Percentiles rank a stretch among this genome's conserved stretches.
Conservation (phyloP, 2,888 invertebrate genomes). For the Heliothis peltigera region DNA sequence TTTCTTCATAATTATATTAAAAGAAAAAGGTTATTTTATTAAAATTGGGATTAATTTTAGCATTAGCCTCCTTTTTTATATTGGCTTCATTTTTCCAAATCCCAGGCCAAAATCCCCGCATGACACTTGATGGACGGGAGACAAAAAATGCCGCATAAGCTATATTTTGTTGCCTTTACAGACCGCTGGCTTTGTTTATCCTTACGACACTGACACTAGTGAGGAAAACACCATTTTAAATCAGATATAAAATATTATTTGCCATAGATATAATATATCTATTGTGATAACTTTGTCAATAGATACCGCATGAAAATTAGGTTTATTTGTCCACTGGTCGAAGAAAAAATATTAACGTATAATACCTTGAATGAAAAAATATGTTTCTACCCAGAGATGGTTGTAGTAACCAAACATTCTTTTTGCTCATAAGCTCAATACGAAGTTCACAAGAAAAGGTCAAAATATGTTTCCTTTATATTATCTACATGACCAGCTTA, state of each 20-base stretch:
- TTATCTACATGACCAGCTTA: too few relatives aligned
- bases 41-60: slow-evolving; percentile 16
- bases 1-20: slow-evolving; percentile 19
- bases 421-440: too few relatives aligned
- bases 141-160: slow-evolving; percentile 38
- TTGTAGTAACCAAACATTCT: too few relatives aligned
- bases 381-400: too few relatives aligned
- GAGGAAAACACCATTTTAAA: slow-evolving; percentile 9
- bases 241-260: slow-evolving; percentile 1
- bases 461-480: too few relatives aligned
- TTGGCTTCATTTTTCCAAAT: slow-evolving; percentile 30
- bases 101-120: slow-evolving; percentile 42
- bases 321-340: too few relatives aligned
- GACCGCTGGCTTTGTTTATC: slow-evolving; percentile 20
- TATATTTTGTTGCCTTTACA: slow-evolving; percentile 20
- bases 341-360: too few relatives aligned
- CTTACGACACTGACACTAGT: slow-evolving; percentile 5
- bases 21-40: slow-evolving; percentile 14
- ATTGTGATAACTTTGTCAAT: too few relatives aligned
- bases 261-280: too few relatives aligned
- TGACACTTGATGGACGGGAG: slow-evolving; percentile 55
- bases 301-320: too few relatives aligned
- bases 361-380: too few relatives aligned
- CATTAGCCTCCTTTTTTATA: slow-evolving; percentile 14
- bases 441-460: too few relatives aligned